A percentile compares a stretch with the other conserved stretches of the same genome.
These are phyloP conservation scores for Parnassius mnemosyne DNA, from an alignment of 2,888 invertebrate genomes.

Conservation along the genomic window DNA sequence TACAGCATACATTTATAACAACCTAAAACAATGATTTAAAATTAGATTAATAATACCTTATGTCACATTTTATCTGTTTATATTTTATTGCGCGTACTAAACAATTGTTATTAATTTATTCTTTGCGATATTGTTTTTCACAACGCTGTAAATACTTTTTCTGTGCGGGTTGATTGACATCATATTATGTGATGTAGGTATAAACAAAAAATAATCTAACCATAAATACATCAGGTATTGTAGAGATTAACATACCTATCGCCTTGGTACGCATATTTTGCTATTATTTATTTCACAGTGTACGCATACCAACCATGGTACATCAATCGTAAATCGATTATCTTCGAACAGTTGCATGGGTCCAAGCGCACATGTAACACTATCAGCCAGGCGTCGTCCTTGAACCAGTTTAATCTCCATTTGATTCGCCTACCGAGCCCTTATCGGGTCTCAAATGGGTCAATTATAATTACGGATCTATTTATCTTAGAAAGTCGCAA, in stretches of 20 bases:
- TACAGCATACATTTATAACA: conserved; percentile 13
- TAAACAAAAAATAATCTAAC: background rate
- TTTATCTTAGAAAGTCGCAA: conserved; percentile 51
- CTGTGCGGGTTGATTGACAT: conserved; percentile 24
- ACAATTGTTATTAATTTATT: conserved; percentile 29
- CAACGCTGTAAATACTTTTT: conserved; percentile 16
- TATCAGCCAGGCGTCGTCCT: conserved; percentile 42
- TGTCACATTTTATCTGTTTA: conserved; percentile 32
- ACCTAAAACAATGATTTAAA: conserved; percentile 20
- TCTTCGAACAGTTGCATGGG: conserved; percentile 7
- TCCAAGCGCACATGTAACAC: conserved; percentile 14
- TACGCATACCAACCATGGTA: conserved; percentile 3
- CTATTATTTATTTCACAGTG: conserved; percentile 3
- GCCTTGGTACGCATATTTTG: conserved; percentile 12
- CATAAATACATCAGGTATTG: conserved; percentile 6
- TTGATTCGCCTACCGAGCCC: conserved; percentile 46
- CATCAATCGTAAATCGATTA: conserved; percentile 21
- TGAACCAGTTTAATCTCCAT: conserved; percentile 47
- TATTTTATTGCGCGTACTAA: conserved; percentile 31
- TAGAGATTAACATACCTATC: conserved; percentile 1
- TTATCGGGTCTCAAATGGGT: conserved; percentile 52
- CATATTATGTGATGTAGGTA: conserved; percentile 13
- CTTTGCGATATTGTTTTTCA: conserved; percentile 21
- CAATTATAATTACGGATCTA: conserved; percentile 41
- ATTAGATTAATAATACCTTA: conserved; percentile 17